phyloP scores from a whole-genome alignment of 2,797 vertebrate species.

The Clamator glandarius region DNA sequence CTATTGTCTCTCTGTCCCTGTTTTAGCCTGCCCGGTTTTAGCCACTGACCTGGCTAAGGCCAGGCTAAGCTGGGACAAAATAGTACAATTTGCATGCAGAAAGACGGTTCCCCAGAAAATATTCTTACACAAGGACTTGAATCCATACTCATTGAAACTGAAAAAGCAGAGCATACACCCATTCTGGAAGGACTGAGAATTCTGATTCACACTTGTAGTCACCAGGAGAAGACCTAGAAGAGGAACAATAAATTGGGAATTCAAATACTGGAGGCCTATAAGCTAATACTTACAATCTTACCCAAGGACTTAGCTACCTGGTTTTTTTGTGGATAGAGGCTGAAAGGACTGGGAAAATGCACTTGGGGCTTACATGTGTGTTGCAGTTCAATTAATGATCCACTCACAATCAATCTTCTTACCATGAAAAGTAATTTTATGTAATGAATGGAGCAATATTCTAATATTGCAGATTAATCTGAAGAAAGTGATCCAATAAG shows the following conservation, averaged over 20 bases:
- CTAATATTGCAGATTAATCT: neutral
- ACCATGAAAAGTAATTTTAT: neutral
- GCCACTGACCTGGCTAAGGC: no score
- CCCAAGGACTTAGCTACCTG: neutral
- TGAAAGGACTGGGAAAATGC: neutral
- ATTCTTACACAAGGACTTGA: neutral
- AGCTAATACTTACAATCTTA: neutral
- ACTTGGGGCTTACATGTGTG: no score
- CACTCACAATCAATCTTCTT: neutral
- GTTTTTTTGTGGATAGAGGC: neutral
- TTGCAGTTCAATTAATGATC: neutral
- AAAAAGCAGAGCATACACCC: neutral
- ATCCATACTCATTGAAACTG: neutral
- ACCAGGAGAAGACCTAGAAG: neutral
- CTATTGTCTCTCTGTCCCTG: neutral
- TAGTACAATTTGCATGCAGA: neutral
- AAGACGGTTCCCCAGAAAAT: neutral
- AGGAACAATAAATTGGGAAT: neutral
- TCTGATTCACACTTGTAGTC: neutral
- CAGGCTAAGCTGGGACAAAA: neutral
- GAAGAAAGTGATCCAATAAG: neutral
- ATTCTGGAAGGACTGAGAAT: neutral
- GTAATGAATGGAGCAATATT: neutral
- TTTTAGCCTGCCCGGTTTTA: neutral
- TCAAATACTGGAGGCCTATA: neutral